phyloP scores from a whole-genome alignment of 2,888 invertebrate genomes.

The Cryptocheilus praepositus region DNA sequence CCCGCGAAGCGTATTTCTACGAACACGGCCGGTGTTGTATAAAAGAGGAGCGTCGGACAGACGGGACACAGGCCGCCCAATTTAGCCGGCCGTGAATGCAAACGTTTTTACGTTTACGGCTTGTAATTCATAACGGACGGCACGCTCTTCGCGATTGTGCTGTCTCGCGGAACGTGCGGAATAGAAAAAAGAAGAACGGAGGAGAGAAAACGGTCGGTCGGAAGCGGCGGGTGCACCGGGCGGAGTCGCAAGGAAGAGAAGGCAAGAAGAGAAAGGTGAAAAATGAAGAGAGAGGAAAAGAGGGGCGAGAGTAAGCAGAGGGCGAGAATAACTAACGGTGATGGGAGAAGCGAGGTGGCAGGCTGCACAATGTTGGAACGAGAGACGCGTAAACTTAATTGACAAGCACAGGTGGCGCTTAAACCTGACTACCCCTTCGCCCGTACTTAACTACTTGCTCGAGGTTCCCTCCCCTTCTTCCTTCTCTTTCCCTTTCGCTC shows the following conservation, averaged over 20 bases:
- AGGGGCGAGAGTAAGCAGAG: constrained; percentile 33
- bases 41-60: constrained; percentile 11
- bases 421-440: constrained; percentile 61
- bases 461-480: constrained; percentile 21
- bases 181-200: neutral
- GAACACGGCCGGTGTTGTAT: neutral
- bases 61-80: constrained; percentile 16
- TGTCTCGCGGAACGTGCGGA: neutral
- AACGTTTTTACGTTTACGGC: constrained; percentile 40
- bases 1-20: constrained; percentile 29
- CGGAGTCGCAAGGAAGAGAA: neutral
- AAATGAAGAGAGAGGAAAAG: neutral
- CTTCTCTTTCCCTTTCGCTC: constrained; percentile 12
- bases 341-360: constrained; percentile 43
- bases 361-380: constrained; percentile 50
- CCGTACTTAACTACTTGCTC: constrained; percentile 56
- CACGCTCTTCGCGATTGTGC: constrained; percentile 23
- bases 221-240: constrained; percentile 1
- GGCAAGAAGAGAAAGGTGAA: constrained; percentile 10
- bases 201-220: neutral
- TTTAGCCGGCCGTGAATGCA: constrained; percentile 27
- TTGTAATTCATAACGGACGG: constrained; percentile 40
- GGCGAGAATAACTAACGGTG: constrained; percentile 51
- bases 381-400: constrained; percentile 67
- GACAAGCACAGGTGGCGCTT: constrained; percentile 68